phyloP scores from a whole-genome alignment of 1,140 invertebrate genomes.

The Pseudomyrmex gracilis region DNA sequence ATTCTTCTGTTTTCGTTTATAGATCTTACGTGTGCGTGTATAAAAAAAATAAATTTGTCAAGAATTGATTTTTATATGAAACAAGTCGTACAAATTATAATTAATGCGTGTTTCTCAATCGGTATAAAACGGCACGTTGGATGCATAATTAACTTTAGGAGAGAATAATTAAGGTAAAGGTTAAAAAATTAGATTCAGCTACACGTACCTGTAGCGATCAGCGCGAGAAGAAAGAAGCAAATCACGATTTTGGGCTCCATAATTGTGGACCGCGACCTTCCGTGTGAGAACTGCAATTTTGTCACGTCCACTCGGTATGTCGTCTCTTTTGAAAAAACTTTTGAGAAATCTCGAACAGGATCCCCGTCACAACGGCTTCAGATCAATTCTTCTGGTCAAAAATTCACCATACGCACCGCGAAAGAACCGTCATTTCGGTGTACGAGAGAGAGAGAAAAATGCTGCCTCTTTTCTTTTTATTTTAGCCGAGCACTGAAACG shows the following conservation, averaged over 20 bases:
- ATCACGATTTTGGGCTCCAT: conserved; percentile 71
- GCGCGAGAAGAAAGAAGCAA: conserved; percentile 66
- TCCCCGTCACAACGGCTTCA: not conserved
- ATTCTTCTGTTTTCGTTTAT: too few species aligned
- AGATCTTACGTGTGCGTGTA: too few species aligned
- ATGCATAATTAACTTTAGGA: too few species aligned
- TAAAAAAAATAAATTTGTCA: too few species aligned
- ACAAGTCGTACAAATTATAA: not conserved
- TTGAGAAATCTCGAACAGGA: not conserved
- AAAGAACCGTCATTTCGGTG: conserved; percentile 58
- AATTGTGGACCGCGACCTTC: not conserved
- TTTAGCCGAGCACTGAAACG: conserved; percentile 27
- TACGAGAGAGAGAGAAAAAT: not conserved
- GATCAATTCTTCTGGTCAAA: not conserved
- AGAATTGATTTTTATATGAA: not conserved
- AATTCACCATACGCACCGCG: conserved; percentile 57
- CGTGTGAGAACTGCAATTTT: not conserved
- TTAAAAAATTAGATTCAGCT: not conserved
- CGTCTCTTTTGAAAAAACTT: conserved; percentile 4
- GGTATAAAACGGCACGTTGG: too few species aligned
- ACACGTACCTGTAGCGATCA: conserved; percentile 73
- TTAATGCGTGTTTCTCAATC: not conserved
- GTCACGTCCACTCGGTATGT: not conserved
- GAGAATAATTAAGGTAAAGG: not conserved
- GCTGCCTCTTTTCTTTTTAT: not conserved